phyloP scores from a whole-genome alignment of 2,888 invertebrate species.

The Ennomos fuscantarius region DNA sequence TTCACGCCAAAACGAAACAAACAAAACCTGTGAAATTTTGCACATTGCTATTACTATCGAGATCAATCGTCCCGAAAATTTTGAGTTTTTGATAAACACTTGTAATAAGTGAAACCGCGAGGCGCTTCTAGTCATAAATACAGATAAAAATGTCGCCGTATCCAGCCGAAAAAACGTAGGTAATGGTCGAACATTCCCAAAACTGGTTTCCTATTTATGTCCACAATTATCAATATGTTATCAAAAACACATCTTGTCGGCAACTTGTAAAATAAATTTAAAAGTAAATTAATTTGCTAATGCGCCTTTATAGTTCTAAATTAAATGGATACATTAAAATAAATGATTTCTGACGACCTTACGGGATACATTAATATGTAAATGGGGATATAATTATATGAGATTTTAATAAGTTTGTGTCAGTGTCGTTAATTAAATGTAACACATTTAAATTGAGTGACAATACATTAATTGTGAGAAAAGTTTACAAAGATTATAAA shows the following conservation, averaged over 20 bases:
- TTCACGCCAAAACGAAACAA: too few species aligned
- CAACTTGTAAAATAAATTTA: conserved; percentile 20
- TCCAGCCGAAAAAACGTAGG: background rate
- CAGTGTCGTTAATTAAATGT: conserved; percentile 1
- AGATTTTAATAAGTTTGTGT: conserved; percentile 15
- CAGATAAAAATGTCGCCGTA: too few species aligned
- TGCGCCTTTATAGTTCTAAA: conserved; percentile 16
- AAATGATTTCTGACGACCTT: conserved; percentile 17
- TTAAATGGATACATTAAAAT: conserved; percentile 23
- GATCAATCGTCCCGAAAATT: too few species aligned
- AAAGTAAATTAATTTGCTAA: conserved; percentile 30
- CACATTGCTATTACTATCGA: too few species aligned
- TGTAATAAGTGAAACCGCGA: too few species aligned
- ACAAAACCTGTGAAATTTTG: too few species aligned
- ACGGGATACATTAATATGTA: conserved; percentile 10
- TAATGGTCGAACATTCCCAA: background rate
- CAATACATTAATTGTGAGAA: conserved; percentile 2
- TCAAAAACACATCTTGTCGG: conserved; percentile 26
- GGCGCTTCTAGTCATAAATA: too few species aligned
- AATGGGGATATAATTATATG: conserved; percentile 20
- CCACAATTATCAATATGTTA: conserved; percentile 20
- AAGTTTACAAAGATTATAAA: too few species aligned
- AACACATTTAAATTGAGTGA: conserved; percentile 7
- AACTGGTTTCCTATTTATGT: conserved; percentile 10
- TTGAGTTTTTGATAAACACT: too few species aligned